Evolutionary conservation across 2,797 vertebrate genomes (phyloP).

Genomic region (Melanotaenia nigrans): DNA sequence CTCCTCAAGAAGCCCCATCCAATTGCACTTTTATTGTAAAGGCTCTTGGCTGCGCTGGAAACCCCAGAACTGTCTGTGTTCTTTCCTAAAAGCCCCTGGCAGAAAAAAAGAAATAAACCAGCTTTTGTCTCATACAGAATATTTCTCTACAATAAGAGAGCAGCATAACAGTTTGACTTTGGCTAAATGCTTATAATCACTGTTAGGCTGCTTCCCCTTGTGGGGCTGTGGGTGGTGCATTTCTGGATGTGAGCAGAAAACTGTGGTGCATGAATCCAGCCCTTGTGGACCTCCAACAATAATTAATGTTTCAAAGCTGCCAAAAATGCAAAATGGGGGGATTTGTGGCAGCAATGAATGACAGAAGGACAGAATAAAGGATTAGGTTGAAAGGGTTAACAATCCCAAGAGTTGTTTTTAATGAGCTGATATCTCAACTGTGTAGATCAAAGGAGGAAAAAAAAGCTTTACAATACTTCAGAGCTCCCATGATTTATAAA

Average conservation of each 20-base stretch:
- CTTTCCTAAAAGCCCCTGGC: slow-evolving; percentile 53
- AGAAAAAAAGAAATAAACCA: slow-evolving; percentile 24
- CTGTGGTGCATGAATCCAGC: slow-evolving; percentile 61
- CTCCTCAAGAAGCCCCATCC: slow-evolving; percentile 51
- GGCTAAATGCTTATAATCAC: slow-evolving; percentile 63
- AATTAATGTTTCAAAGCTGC: slow-evolving; percentile 72
- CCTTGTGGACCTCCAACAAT: slow-evolving; percentile 61
- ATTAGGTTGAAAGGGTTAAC: slow-evolving; percentile 54
- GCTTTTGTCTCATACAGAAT: slow-evolving; percentile 61
- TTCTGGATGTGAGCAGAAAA: slow-evolving; percentile 34
- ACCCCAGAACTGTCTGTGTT: slow-evolving; percentile 62
- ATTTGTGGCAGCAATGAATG: slow-evolving; percentile 52
- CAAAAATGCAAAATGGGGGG: slow-evolving; percentile 47
- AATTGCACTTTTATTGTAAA: slow-evolving; percentile 73
- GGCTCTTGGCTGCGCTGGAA: slow-evolving; percentile 58
- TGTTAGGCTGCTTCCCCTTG: slow-evolving; percentile 45
- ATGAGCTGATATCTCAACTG: slow-evolving; percentile 67
- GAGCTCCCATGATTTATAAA: slow-evolving; percentile 52
- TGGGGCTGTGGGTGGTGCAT: slow-evolving; percentile 58
- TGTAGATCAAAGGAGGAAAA: slow-evolving; percentile 37
- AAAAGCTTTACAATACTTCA: slow-evolving; percentile 31
- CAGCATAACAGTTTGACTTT: slow-evolving; percentile 49
- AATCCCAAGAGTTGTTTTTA: slow-evolving; percentile 64
- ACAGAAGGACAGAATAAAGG: slow-evolving; percentile 43
- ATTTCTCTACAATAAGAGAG: slow-evolving; percentile 64